Conservation (phyloP, 2,113 vertebrate species). For the Mobula birostris region DNA sequence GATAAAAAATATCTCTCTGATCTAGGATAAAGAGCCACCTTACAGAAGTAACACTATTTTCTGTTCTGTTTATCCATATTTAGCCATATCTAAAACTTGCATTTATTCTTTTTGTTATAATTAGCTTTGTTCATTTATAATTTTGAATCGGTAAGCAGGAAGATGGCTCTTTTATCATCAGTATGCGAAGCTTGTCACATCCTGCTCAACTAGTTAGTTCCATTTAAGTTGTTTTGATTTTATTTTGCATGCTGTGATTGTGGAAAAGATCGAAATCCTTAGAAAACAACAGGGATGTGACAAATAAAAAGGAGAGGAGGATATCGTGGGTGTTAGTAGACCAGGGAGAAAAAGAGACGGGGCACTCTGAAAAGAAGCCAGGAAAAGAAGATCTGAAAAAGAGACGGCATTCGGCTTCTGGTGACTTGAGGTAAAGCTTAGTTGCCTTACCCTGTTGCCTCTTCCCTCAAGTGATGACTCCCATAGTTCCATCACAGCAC, state of each 20-base stretch:
- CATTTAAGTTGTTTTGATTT: conserved; percentile 43
- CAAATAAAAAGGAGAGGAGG: conserved; percentile 54
- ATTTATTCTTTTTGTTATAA: not conserved
- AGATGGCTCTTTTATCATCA: not conserved
- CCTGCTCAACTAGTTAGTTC: conserved; percentile 35
- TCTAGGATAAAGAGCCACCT: not conserved
- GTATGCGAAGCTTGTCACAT: not conserved
- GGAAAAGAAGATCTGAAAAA: conserved; percentile 57
- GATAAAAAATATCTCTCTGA: not conserved
- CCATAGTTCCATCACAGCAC: not conserved
- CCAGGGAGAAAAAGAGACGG: conserved; percentile 49
- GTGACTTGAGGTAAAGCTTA: conserved; percentile 53
- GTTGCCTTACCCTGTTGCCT: conserved; percentile 36
- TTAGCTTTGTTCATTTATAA: not conserved
- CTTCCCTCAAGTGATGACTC: conserved; percentile 21
- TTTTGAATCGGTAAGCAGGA: not conserved
- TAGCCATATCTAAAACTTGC: not conserved
- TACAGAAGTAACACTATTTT: not conserved
- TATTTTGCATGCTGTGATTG: conserved; percentile 39
- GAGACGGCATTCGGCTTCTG: conserved; percentile 58
- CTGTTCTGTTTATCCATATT: not conserved
- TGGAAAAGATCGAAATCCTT: conserved; percentile 41
- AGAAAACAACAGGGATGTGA: conserved; percentile 48
- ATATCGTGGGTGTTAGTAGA: conserved; percentile 56
- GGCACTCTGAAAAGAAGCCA: conserved; percentile 48